Percentiles rank a stretch among this genome's conserved stretches.
Conservation (phyloP, 1,140 invertebrate genomes). For the Megalopta genalis region DNA sequence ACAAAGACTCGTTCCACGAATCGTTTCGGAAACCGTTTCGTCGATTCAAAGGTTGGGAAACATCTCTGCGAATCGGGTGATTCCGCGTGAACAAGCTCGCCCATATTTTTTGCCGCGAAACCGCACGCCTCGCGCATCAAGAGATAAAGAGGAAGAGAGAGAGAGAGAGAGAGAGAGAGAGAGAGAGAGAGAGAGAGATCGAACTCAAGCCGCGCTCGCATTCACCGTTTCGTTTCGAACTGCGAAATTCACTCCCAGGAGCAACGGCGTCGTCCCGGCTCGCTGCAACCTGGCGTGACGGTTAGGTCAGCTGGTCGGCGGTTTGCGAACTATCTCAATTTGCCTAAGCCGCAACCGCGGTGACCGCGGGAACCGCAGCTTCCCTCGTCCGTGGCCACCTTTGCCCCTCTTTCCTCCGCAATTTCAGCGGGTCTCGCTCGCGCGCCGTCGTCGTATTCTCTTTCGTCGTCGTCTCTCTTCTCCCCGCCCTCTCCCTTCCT, state of each 20-base stretch:
- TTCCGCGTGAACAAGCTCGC: conserved; percentile 8
- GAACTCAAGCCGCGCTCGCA: background rate
- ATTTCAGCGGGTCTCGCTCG: conserved; percentile 34
- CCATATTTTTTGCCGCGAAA: background rate
- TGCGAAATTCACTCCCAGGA: conserved; percentile 49
- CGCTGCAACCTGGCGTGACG: conserved; percentile 61
- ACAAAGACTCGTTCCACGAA: background rate
- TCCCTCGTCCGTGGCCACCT: conserved; percentile 73
- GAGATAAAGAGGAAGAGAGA: too few relatives aligned
- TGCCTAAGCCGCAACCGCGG: conserved; percentile 78
- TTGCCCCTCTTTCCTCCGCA: conserved; percentile 62
- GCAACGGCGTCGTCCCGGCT: background rate
- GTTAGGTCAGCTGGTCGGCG: conserved; percentile 74
- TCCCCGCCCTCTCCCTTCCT: background rate
- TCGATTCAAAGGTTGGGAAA: background rate
- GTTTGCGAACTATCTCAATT: conserved; percentile 81
- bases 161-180: too few relatives aligned
- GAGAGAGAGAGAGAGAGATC: too few relatives aligned
- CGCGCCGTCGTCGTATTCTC: conserved; percentile 7
- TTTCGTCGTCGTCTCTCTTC: conserved; percentile 8
- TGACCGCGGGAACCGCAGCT: conserved; percentile 78
- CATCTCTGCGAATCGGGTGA: conserved; percentile 22
- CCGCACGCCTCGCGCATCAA: conserved; percentile 8
- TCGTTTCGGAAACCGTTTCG: background rate
- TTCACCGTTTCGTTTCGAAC: conserved; percentile 43